Base-by-base conservation (phyloP, 1,140 invertebrate genomes). In the Drosophila busckii region DNA sequence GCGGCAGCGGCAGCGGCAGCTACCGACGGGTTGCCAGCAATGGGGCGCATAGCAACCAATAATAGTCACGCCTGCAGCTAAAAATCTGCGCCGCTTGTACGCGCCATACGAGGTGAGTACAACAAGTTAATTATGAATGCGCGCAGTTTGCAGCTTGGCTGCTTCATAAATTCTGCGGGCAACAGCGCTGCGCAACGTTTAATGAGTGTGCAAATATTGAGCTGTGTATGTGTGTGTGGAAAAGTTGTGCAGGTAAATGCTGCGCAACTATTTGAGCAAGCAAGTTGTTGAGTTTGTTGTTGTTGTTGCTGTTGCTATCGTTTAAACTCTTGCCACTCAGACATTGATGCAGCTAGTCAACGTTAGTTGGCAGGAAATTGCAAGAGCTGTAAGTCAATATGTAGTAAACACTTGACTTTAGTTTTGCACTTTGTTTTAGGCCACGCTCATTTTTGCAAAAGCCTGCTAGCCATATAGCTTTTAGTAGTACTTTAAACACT, bases 41-140 rank as follows among this genome's bases (percentile, higher is more conserved):
- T n/a, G n/a, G n/a, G n/a, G n/a, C n/a, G n/a, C n/a, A n/a, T n/a
- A n/a, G n/a, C n/a, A n/a, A n/a, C 58, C 55, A 70, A 70, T 67
- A 70, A 78, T 55, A 55, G 50, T 55, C 44, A 35, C 22, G 45
- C 50, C 41, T 22, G 50, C 50, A 49, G 40, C 54, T 61, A 46
- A 61, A 61, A 45, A 69, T 63, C 63, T 56, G 41, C 44, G 59
- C 46, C 17, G 20, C 23, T 20, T 31, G 16, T 19, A 10, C 25
- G 7, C 46, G 20, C 49, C 66, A 62, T 61, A 49, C 62, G 34
- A 48, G 20, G 53, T 48, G 22, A 53, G 62, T 38, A 80, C 68
- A 80, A 80, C 73, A 82, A 78, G 73, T 78, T 80, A 82, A 78
- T 73, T 82, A 80, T 52, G 59, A 49, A 73, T 64, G 73, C 69